Percentiles rank a stretch among this genome's conserved stretches.
These are phyloP conservation scores for Grammomys dolichurus DNA, from an alignment of 2,113 vertebrate genomes.

Conservation along the genomic window DNA sequence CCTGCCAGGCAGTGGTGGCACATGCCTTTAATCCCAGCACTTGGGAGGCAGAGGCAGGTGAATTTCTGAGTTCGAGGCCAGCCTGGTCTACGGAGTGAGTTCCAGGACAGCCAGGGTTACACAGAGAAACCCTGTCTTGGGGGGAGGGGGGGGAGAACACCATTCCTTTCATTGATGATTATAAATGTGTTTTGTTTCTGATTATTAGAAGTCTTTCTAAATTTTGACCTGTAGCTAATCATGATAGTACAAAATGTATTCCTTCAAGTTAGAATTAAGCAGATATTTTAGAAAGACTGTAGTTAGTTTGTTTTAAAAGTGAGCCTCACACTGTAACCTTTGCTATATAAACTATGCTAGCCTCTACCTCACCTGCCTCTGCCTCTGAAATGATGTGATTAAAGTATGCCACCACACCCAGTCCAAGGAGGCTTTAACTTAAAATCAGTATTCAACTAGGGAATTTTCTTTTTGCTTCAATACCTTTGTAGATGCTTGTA, in stretches of 20 bases:
- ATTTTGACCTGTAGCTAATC: conserved; percentile 36
- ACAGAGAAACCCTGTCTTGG: no score
- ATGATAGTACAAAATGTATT: conserved; percentile 11
- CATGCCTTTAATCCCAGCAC: no score
- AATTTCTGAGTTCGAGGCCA: no score
- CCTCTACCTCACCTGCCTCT: background rate
- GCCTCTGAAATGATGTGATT: background rate
- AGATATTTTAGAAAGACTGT: background rate
- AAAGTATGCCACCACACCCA: background rate
- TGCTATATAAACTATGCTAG: background rate
- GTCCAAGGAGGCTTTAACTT: background rate
- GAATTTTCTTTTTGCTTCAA: conserved; percentile 12
- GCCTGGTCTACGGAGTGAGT: no score
- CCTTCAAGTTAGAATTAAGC: conserved; percentile 33
- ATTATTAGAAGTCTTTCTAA: conserved; percentile 26
- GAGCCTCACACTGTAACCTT: background rate
- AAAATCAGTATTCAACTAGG: background rate
- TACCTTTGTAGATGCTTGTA: background rate
- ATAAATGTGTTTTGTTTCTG: conserved; percentile 45
- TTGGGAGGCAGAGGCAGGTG: no score
- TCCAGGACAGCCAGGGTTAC: no score
- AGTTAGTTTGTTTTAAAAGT: background rate
- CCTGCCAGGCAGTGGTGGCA: background rate
- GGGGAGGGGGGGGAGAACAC: background rate
- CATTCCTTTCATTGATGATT: conserved; percentile 11